These are phyloP conservation scores for Syncerus caffer DNA, from an alignment of 2,797 vertebrate species.

Conservation along the genomic window DNA sequence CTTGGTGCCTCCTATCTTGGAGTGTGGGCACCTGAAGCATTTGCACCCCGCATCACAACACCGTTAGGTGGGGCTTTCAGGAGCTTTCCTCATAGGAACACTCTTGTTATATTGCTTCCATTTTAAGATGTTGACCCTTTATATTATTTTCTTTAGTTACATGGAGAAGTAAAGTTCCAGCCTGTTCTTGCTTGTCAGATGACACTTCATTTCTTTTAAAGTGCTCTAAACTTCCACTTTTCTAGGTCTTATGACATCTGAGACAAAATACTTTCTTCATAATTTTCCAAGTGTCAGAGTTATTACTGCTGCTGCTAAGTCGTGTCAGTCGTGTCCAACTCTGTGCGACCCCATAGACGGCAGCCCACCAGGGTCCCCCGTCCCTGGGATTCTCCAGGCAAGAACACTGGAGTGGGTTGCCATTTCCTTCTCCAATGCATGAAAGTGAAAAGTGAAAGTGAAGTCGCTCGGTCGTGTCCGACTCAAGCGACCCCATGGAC, in stretches of 20 bases:
- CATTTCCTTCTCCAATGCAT: no score
- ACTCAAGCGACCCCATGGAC: no score
- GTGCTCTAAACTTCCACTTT: not conserved
- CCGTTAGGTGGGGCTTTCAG: not conserved
- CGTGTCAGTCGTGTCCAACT: no score
- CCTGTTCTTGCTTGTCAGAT: not conserved
- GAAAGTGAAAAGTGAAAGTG: no score
- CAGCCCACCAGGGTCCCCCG: no score
- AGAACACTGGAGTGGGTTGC: no score
- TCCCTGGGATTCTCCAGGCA: no score
- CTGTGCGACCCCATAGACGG: no score
- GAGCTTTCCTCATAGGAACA: not conserved
- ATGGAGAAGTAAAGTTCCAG: not conserved
- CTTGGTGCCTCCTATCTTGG: not conserved
- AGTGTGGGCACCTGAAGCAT: not conserved
- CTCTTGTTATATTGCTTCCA: not conserved
- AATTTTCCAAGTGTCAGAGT: constrained; percentile 37
- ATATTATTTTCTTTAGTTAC: not conserved
- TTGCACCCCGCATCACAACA: not conserved
- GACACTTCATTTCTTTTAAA: not conserved
- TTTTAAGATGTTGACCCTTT: not conserved
- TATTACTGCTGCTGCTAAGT: not conserved
- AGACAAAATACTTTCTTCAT: not conserved
- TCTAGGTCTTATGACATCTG: not conserved
- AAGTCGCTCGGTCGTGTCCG: no score